These are phyloP conservation scores for Ladona fulva DNA, from an alignment of 1,140 invertebrate genomes.

Conservation along the genomic window DNA sequence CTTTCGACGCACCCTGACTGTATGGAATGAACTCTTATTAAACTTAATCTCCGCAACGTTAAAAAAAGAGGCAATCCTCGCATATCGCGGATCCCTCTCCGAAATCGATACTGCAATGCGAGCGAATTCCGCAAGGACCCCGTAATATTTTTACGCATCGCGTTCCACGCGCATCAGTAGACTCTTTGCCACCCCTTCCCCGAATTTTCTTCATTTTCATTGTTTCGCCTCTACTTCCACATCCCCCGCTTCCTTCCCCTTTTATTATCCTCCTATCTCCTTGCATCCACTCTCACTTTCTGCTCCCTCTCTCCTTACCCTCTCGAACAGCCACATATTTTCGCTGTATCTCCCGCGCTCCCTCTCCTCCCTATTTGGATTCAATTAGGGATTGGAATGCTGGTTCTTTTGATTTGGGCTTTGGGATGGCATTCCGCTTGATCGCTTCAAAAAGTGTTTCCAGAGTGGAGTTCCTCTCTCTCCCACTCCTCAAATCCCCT, in stretches of 20 bases:
- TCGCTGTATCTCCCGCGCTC: background rate
- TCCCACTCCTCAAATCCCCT: background rate
- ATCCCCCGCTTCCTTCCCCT: background rate
- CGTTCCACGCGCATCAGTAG: too few species aligned
- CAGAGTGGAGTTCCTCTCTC: background rate
- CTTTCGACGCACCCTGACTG: too few species aligned
- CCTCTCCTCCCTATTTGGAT: background rate
- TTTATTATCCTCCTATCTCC: background rate
- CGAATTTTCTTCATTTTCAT: too few species aligned
- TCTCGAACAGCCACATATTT: background rate
- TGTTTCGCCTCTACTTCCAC: background rate
- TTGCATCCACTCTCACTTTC: background rate
- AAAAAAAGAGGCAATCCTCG: too few species aligned
- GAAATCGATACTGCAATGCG: too few species aligned
- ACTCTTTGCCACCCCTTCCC: too few species aligned
- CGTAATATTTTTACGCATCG: too few species aligned
- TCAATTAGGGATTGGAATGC: conserved; percentile 9
- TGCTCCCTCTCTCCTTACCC: background rate
- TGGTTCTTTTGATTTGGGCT: background rate
- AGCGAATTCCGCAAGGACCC: too few species aligned
- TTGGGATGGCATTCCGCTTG: background rate
- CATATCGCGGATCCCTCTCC: too few species aligned
- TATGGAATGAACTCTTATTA: too few species aligned
- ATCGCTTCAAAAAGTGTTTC: background rate
- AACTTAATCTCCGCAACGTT: too few species aligned